Evolutionary conservation across 2,113 vertebrate species (phyloP).

Genomic region (Syrmaticus mikado): DNA sequence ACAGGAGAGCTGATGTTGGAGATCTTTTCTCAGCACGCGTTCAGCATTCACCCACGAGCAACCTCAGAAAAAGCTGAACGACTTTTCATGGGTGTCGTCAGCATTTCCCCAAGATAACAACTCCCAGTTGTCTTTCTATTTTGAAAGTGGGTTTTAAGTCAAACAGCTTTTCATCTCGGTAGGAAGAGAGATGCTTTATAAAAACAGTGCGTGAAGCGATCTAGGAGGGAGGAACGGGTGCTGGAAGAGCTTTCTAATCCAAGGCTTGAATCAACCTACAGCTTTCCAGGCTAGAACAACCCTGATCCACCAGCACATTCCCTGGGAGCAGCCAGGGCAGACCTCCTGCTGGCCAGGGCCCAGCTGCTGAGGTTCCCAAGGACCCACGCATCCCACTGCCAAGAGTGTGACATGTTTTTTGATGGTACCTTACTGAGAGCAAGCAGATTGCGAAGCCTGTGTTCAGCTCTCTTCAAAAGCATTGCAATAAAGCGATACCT

Average conservation of each 20-base stretch:
- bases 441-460: not conserved
- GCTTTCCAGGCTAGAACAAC: not conserved
- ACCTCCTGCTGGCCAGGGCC: not conserved
- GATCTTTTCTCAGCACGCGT: not conserved
- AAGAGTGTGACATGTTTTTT: accelerated
- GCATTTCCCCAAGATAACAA: not conserved
- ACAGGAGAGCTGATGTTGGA: not conserved
- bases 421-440: not conserved
- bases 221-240: not conserved
- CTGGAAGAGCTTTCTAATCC: not conserved
- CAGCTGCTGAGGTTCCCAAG: not conserved
- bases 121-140: not conserved
- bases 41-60: not conserved
- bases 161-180: not conserved
- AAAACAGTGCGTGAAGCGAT: not conserved
- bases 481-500: not conserved
- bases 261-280: not conserved
- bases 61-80: not conserved
- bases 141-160: slow-evolving; percentile 17
- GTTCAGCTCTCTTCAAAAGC: not conserved
- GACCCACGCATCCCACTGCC: not conserved
- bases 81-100: not conserved
- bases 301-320: not conserved
- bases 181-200: not conserved
- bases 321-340: not conserved